These are phyloP conservation scores for Hesperia comma DNA, from an alignment of 2,888 invertebrate species.

Conservation along the genomic window DNA sequence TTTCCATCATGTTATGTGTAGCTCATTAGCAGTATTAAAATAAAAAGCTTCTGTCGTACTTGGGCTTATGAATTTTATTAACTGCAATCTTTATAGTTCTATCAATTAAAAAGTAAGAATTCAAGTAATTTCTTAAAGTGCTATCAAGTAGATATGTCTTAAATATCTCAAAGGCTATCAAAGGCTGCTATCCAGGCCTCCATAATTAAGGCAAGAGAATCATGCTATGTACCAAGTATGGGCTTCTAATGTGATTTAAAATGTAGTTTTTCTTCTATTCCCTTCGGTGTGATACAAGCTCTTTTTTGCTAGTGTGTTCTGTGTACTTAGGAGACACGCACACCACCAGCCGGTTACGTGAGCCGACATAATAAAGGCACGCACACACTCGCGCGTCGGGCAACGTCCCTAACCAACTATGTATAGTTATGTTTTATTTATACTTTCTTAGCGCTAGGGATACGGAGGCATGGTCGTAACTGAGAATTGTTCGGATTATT, in stretches of 20 bases:
- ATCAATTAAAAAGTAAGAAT: too few species aligned
- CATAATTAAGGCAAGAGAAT: too few species aligned
- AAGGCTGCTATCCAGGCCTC: background rate
- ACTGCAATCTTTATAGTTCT: too few species aligned
- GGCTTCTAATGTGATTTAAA: background rate
- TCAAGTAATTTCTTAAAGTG: too few species aligned
- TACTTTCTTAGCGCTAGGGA: conserved; percentile 74
- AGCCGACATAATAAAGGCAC: conserved; percentile 63
- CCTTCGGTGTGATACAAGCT: conserved; percentile 53
- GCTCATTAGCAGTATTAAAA: too few species aligned
- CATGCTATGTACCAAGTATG: too few species aligned
- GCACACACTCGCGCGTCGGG: conserved; percentile 60
- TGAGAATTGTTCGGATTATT: conserved; percentile 48
- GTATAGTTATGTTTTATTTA: conserved; percentile 81
- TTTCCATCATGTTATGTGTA: too few species aligned
- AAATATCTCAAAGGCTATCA: too few species aligned
- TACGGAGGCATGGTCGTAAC: conserved; percentile 53
- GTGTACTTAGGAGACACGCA: conserved; percentile 73
- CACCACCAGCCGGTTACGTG: conserved; percentile 61
- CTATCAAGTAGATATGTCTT: too few species aligned
- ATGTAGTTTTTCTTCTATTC: conserved; percentile 36
- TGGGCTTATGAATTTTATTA: too few species aligned
- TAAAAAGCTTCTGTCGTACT: too few species aligned
- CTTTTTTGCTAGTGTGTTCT: conserved; percentile 51
- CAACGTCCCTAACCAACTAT: conserved; percentile 75